These are phyloP conservation scores for Scaptomyza cyrtandrae DNA, from an alignment of 2,888 invertebrate genomes.

Conservation along the genomic window DNA sequence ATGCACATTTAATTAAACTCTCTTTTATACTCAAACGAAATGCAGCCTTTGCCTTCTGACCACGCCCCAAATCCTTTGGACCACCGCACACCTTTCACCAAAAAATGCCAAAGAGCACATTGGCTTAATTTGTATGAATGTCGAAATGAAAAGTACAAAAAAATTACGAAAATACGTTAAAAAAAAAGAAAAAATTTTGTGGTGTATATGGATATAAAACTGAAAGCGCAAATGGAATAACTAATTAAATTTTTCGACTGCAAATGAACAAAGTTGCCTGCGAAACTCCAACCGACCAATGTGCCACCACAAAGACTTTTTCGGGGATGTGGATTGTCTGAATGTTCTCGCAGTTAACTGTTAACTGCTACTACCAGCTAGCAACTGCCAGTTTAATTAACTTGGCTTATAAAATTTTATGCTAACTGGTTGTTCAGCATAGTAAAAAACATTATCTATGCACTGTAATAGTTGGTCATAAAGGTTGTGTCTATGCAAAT, in stretches of 20 bases:
- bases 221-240: conserved; percentile 69
- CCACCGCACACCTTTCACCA: conserved; percentile 43
- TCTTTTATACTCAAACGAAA: conserved; percentile 28
- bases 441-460: conserved; percentile 65
- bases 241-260: conserved; percentile 74
- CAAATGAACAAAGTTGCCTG: conserved; percentile 65
- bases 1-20: conserved; percentile 24
- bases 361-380: conserved; percentile 43
- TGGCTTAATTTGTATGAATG: conserved; percentile 53
- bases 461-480: conserved; percentile 62
- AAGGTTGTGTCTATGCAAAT: conserved; percentile 72
- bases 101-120: conserved; percentile 34
- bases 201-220: conserved; percentile 12
- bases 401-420: conserved; percentile 75
- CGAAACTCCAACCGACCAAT: conserved; percentile 2
- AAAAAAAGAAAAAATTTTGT: conserved; percentile 1
- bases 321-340: conserved; percentile 18
- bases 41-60: conserved; percentile 12
- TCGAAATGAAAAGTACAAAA: conserved; percentile 28
- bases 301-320: conserved; percentile 23
- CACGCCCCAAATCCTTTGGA: conserved; percentile 33
- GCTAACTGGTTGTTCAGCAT: conserved; percentile 54
- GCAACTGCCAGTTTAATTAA: conserved; percentile 68
- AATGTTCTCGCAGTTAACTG: conserved; percentile 43
- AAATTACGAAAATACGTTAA: conserved; percentile 5